A percentile compares a stretch with the other conserved stretches of the same genome.
These are phyloP conservation scores for Odocoileus virginianus DNA, from an alignment of 2,113 vertebrate species.

Conservation along the genomic window DNA sequence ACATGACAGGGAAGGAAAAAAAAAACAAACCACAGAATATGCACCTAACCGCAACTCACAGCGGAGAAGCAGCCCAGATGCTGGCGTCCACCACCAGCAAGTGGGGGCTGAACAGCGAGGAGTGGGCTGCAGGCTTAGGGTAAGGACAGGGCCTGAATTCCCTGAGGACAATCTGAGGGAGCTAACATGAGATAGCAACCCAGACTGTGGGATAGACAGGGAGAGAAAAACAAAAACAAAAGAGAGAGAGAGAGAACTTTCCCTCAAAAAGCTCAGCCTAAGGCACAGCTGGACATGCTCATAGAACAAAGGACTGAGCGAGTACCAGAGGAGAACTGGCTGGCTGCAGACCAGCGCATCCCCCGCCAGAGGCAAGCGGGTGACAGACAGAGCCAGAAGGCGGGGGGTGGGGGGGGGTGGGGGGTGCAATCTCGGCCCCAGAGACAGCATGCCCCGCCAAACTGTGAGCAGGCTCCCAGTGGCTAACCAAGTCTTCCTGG, in stretches of 20 bases:
- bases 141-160: not conserved
- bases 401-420: fast-evolving
- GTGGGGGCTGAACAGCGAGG: not conserved
- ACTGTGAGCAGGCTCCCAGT: not conserved
- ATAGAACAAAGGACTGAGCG: not conserved
- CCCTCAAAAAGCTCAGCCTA: not conserved
- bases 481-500: not conserved
- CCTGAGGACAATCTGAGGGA: not conserved
- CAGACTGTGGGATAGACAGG: not conserved
- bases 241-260: not conserved
- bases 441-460: not conserved
- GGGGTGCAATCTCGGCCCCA: not conserved
- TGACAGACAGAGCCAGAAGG: not conserved
- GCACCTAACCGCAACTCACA: not conserved
- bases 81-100: not conserved
- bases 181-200: not conserved
- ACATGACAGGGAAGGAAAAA: not conserved
- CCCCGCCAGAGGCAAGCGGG: not conserved
- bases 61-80: not conserved
- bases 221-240: not conserved
- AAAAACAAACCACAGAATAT: not conserved
- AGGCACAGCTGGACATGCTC: not conserved
- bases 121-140: not conserved
- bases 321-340: not conserved
- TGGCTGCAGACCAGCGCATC: fast-evolving